These are phyloP conservation scores for Trichopoda pennipes DNA, from an alignment of 2,888 invertebrate genomes.

Conservation along the genomic window DNA sequence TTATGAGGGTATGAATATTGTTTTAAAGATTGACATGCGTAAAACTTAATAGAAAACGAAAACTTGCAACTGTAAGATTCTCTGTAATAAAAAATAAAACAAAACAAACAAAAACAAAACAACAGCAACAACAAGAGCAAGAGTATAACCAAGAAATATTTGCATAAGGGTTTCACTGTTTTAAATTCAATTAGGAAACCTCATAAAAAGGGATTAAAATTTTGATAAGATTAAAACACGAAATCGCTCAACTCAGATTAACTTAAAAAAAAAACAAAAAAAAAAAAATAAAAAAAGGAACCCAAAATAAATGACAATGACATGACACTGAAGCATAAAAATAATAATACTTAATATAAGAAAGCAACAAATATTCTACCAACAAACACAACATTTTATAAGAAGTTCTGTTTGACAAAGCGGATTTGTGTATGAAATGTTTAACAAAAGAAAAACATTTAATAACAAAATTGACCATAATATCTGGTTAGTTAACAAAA, in stretches of 20 bases:
- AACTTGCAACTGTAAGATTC: conserved; percentile 69
- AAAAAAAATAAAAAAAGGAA: conserved; percentile 36
- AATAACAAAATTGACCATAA: conserved; percentile 59
- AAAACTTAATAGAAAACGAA: conserved; percentile 68
- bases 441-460: conserved; percentile 45
- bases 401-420: conserved; percentile 62
- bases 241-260: conserved; percentile 52
- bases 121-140: not conserved
- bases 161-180: conserved; percentile 52
- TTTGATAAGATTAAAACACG: conserved; percentile 67
- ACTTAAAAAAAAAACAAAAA: conserved; percentile 36
- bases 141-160: conserved; percentile 27
- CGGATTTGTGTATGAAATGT: conserved; percentile 59
- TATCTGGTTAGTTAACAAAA: conserved; percentile 42
- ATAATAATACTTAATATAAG: conserved; percentile 40
- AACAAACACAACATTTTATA: conserved; percentile 44
- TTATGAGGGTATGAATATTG: conserved; percentile 38
- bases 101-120: not conserved
- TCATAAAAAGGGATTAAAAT: conserved; percentile 67
- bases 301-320: conserved; percentile 55
- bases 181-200: conserved; percentile 66
- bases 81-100: conserved; percentile 35
- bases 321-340: conserved; percentile 61
- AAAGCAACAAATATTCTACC: conserved; percentile 35
- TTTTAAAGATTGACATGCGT: conserved; percentile 67